Conservation (phyloP, 2,888 invertebrate species). For the Calameuta idolon region DNA sequence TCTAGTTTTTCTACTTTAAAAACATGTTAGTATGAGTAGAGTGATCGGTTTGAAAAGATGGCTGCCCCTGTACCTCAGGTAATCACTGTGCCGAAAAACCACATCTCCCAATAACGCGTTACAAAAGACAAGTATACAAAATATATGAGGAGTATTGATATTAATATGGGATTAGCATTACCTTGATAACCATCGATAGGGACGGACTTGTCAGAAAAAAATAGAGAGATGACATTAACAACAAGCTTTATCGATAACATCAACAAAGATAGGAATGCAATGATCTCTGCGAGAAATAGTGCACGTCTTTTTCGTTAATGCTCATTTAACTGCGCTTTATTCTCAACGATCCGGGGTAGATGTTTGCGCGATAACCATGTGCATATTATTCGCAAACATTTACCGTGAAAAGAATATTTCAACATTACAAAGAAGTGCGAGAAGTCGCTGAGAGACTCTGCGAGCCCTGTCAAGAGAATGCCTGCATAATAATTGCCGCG, state of each 20-base stretch:
- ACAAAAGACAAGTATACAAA: constrained; percentile 53
- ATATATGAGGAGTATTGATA: constrained; percentile 67
- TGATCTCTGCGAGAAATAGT: constrained; percentile 43
- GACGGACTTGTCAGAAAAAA: constrained; percentile 69
- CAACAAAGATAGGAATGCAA: constrained; percentile 62
- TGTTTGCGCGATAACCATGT: constrained; percentile 42
- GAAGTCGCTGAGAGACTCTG: neutral
- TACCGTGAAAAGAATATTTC: constrained; percentile 36
- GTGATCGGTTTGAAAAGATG: neutral
- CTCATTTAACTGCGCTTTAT: constrained; percentile 8
- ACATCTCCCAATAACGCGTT: constrained; percentile 53
- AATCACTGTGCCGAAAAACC: constrained; percentile 36
- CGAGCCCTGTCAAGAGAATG: neutral
- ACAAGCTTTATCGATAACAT: constrained; percentile 65
- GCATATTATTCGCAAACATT: constrained; percentile 48
- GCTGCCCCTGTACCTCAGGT: neutral
- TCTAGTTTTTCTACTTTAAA: neutral
- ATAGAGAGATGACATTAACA: constrained; percentile 68
- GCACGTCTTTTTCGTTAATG: constrained; percentile 17
- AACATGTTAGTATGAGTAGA: neutral
- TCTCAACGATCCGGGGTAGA: constrained; percentile 36
- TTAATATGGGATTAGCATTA: constrained; percentile 68
- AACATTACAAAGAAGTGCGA: neutral
- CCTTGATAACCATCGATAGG: constrained; percentile 69
- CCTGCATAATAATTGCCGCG: neutral